Base-by-base conservation (phyloP, 2,797 vertebrate genomes). In the Phaenicophaeus curvirostris region DNA sequence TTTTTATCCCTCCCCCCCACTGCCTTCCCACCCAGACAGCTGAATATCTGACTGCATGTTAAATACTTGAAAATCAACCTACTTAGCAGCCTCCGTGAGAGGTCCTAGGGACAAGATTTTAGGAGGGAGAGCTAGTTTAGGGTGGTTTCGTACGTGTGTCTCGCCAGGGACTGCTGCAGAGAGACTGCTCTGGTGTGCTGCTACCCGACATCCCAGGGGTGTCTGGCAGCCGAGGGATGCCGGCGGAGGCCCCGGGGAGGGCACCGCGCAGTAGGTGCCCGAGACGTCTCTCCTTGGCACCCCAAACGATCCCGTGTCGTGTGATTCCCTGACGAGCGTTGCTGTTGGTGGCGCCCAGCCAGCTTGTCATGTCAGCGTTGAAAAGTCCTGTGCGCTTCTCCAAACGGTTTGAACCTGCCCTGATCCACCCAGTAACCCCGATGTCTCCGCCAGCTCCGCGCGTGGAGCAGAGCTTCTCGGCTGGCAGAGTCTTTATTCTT, bases 351-450 rank as follows among this genome's bases (percentile, higher is more conserved):
- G 95, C 85, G 2, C 58, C 24, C 1, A 1, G 87, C 94, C 95
- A 94, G 91, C 85, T 79, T 91, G 87, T 94, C 90, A 53, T 95
- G 94, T 95, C 55, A 8, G 83, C 2, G 90, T 81, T 90, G 94
- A 90, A 94, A 96, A 91, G 73, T n/a, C 11, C 8, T 5, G 3
- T 54, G 30, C 25, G 0, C 85, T 65, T 73, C 90, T 88, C 46
- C 76, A 48, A 74, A 37, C 1, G 1, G 35, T 24, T 1, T 15
- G 48, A 69, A 80, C 93, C 87, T 94, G 95, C 53, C 96, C 78
- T 2, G 62, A 87, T 95, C 54, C 35, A 94, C 95, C 93, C 12
- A 5, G 42, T 28, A 58, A 51, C 83, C 58, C 66, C 21, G 5
- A 21, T 41, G 84, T 18, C 78, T 87, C 35, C 0, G 2, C 14